Base-by-base conservation (phyloP, 2,113 vertebrate species). In the Pelvicachromis taeniatus region DNA sequence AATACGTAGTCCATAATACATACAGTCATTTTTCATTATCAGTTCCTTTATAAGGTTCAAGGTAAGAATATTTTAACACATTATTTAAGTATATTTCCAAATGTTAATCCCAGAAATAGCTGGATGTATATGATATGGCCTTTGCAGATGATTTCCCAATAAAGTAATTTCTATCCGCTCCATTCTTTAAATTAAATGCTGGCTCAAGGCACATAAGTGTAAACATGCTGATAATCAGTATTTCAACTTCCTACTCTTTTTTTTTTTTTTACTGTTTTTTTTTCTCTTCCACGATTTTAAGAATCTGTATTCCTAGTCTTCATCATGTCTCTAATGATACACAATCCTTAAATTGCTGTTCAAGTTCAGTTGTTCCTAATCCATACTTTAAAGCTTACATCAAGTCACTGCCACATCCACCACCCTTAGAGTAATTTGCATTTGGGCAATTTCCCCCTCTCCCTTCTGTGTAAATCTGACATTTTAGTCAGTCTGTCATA, bases 401-500 rank as follows among this genome's bases (percentile, higher is more conserved):
- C 31, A 78, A 45, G 68, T 87, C 86, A 59, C 40, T 29, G 19
- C 55, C 45, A 82, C 85, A 77, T 85, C 42, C 79, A 42, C 50
- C 33, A 52, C 13, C 58, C 13, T 40, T 42, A 79, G 31, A 83
- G 40, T 59, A 5, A 88, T 92, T 91, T 88, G 42, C 83, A 87
- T 88, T 81, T 65, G 35, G 29, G 29, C 13, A 52, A 59, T 85
- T 75, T 79, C 58, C 63, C 10, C 45, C 38, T 77, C 79, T 86
- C 16, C 59, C 33, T 45, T 80, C 16, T 73, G 82, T 87, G 80
- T 87, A 87, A 87, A 92, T 93, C 91, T 93, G 92, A 92, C 87
- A 94, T 91, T 92, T 92, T 26, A 81, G 78, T 84, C 91, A 58
- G 68, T 87, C 81, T 85, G 88, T 91, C 92, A 90, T 81, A 91